Evolutionary conservation across 2,888 invertebrate genomes (phyloP).

Genomic region (Diadegma fenestrale): DNA sequence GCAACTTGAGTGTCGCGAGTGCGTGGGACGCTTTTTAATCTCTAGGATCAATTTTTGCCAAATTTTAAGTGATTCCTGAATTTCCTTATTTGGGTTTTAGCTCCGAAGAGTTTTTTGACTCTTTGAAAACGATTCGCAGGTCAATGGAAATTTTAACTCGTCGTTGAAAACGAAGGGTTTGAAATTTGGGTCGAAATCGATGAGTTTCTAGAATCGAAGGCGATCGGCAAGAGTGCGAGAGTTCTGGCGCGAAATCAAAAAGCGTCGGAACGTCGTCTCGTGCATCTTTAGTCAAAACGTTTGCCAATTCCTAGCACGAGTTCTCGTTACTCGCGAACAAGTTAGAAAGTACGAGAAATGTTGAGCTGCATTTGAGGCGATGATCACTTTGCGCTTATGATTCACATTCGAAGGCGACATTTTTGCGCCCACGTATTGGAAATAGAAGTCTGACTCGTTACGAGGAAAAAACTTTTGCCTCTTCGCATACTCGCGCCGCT

Average conservation of each 20-base stretch:
- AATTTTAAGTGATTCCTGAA: background rate
- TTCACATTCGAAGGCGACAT: constrained; percentile 51
- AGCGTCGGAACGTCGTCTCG: constrained; percentile 35
- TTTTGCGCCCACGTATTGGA: constrained; percentile 52
- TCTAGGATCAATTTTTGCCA: background rate
- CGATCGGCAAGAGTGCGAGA: constrained; percentile 41
- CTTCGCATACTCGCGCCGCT: background rate
- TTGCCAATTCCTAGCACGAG: constrained; percentile 39
- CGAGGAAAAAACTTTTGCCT: background rate
- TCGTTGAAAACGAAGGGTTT: background rate
- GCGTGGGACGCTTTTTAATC: constrained; percentile 40
- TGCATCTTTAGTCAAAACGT: constrained; percentile 19
- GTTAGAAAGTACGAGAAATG: constrained; percentile 33
- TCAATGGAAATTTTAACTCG: background rate
- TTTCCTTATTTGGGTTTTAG: background rate
- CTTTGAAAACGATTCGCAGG: background rate
- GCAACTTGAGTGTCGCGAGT: constrained; percentile 11
- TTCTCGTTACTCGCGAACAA: background rate
- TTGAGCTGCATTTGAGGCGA: constrained; percentile 46
- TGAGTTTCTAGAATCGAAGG: constrained; percentile 8
- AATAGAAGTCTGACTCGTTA: constrained; percentile 63
- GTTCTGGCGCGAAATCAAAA: constrained; percentile 63
- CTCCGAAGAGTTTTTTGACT: background rate
- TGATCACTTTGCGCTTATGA: constrained; percentile 58
- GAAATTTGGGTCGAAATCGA: background rate